These are phyloP conservation scores for Corvus moneduloides DNA, from an alignment of 2,113 vertebrate species.

Conservation along the genomic window DNA sequence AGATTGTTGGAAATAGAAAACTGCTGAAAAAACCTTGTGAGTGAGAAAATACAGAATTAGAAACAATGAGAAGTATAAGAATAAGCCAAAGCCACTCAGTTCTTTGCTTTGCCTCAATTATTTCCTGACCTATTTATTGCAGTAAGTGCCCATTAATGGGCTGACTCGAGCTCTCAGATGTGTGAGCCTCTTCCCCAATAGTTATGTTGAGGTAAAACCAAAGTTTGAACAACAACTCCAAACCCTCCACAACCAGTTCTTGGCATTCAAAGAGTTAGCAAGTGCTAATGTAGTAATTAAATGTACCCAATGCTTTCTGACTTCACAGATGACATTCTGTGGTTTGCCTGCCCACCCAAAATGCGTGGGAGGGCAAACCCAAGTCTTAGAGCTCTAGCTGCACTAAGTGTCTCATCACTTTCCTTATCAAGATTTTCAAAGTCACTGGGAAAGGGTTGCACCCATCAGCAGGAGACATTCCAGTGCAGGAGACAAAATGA, in stretches of 20 bases:
- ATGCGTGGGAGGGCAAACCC: constrained; percentile 54
- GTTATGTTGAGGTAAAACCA: not conserved
- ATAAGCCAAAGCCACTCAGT: not conserved
- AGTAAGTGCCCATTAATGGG: constrained; percentile 3
- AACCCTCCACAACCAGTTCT: constrained; percentile 7
- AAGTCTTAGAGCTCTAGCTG: constrained; percentile 38
- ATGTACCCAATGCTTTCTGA: constrained; percentile 24
- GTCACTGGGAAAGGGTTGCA: constrained; percentile 47
- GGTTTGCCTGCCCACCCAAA: constrained; percentile 42
- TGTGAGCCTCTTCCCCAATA: not conserved
- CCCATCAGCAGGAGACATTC: constrained; percentile 47
- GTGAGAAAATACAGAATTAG: not conserved
- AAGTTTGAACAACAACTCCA: not conserved
- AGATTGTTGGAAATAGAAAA: not conserved
- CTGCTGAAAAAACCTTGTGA: not conserved
- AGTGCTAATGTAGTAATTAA: constrained; percentile 39
- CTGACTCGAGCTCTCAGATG: not conserved
- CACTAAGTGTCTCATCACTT: constrained; percentile 25
- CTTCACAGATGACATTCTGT: constrained; percentile 56
- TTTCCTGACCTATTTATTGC: constrained; percentile 55
- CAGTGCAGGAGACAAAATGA: constrained; percentile 4
- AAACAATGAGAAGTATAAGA: not conserved
- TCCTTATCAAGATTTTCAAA: constrained; percentile 69
- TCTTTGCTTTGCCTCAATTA: constrained; percentile 21
- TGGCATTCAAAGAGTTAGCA: constrained; percentile 40